Percentiles rank a stretch among this genome's conserved stretches.
phyloP scores from a whole-genome alignment of 2,113 vertebrate species.

The Toxostoma redivivum region DNA sequence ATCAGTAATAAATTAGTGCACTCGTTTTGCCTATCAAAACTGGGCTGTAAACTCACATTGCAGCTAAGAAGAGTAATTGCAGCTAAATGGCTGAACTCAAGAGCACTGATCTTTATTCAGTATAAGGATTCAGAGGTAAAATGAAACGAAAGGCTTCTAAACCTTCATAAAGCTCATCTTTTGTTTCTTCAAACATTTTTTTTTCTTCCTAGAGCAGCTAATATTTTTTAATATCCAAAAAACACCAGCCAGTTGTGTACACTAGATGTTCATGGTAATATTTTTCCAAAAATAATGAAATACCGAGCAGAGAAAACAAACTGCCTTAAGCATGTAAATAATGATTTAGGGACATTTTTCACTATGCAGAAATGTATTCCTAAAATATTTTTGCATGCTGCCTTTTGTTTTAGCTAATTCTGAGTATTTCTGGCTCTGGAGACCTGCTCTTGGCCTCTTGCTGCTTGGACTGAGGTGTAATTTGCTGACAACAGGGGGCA shows the following conservation, averaged over 20 bases:
- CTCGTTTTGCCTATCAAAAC: not conserved
- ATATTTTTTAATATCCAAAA: not conserved
- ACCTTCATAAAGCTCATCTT: not conserved
- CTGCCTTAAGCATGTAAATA: not conserved
- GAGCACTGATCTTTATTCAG: not conserved
- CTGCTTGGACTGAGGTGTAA: not conserved
- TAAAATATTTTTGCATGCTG: not conserved
- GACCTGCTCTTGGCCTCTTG: not conserved
- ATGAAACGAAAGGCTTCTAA: not conserved
- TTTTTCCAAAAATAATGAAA: not conserved
- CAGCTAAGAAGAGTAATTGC: not conserved
- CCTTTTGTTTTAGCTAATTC: not conserved
- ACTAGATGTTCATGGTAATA: not conserved
- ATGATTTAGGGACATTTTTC: not conserved
- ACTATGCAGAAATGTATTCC: not conserved
- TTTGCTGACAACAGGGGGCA: slow-evolving; percentile 65
- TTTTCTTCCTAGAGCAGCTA: not conserved
- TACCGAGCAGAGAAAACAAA: not conserved
- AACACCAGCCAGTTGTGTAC: not conserved
- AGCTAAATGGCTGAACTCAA: not conserved
- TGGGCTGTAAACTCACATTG: not conserved
- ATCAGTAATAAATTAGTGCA: not conserved
- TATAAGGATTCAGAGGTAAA: not conserved
- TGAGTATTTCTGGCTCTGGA: not conserved
- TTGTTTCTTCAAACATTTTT: not conserved